Conservation (phyloP, 2,797 vertebrate species). For the Rhincodon typus region DNA sequence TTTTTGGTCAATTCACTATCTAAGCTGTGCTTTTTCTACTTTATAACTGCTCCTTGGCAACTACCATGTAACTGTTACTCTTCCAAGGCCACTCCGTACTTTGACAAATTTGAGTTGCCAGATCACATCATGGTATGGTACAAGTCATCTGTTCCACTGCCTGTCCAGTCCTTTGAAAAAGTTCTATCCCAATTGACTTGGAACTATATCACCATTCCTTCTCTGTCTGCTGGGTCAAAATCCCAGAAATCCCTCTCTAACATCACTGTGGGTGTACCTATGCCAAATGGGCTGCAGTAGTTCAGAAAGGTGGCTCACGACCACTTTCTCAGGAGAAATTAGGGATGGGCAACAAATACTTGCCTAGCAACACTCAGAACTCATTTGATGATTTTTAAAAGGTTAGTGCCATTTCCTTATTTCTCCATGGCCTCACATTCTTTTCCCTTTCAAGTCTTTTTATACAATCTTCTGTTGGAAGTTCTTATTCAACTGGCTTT, state of each 20-base stretch:
- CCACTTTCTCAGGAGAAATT: neutral
- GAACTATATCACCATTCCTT: neutral
- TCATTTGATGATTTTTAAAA: neutral
- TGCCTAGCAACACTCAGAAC: neutral
- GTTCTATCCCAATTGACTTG: neutral
- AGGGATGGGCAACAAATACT: neutral
- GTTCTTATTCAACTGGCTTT: neutral
- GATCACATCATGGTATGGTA: neutral
- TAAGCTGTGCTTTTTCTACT: neutral
- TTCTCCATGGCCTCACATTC: neutral
- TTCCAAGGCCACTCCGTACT: neutral
- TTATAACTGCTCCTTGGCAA: neutral
- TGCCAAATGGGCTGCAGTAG: neutral
- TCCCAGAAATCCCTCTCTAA: neutral
- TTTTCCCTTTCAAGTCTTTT: neutral
- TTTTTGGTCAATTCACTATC: neutral
- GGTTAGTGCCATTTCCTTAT: neutral
- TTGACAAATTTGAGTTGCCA: neutral
- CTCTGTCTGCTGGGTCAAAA: neutral
- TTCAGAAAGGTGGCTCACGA: neutral
- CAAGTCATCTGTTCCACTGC: neutral
- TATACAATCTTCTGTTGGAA: neutral
- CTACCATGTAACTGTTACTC: neutral
- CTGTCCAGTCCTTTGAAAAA: neutral
- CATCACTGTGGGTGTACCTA: neutral